Evolutionary conservation across 2,797 vertebrate genomes (phyloP).

Genomic region (Arrhamphus sclerolepis): DNA sequence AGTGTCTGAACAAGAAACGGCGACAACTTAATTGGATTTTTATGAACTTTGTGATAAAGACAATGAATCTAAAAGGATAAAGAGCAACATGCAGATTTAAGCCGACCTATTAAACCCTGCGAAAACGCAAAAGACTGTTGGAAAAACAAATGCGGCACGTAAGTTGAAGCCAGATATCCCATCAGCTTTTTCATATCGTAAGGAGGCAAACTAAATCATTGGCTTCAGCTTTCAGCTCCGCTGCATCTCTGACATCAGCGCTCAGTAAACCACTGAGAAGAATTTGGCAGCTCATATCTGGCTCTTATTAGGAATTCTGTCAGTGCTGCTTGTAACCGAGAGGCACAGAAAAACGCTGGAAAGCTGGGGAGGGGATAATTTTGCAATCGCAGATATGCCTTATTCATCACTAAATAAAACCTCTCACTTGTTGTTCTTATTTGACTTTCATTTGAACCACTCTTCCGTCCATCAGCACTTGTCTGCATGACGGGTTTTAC

Average conservation of each 20-base stretch:
- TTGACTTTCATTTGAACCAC: slow-evolving; percentile 2
- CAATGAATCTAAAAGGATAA: slow-evolving; percentile 57
- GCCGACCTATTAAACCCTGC: slow-evolving; percentile 34
- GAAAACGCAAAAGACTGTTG: slow-evolving; percentile 19
- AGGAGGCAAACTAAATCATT: slow-evolving; percentile 50
- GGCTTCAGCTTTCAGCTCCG: slow-evolving; percentile 63
- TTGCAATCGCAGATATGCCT: slow-evolving; percentile 30
- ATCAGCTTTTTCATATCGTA: slow-evolving; percentile 2
- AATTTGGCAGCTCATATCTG: slow-evolving; percentile 72
- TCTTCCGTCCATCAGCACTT: neutral
- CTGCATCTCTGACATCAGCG: slow-evolving; percentile 70
- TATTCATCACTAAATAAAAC: slow-evolving; percentile 28
- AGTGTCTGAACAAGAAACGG: slow-evolving; percentile 44
- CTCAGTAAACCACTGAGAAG: slow-evolving; percentile 65
- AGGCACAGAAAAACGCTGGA: slow-evolving; percentile 17
- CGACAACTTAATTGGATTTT: slow-evolving; percentile 52
- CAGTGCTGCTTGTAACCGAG: slow-evolving; percentile 45
- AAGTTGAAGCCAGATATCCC: slow-evolving; percentile 37
- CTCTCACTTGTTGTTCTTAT: slow-evolving; percentile 6
- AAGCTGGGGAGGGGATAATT: slow-evolving; percentile 18
- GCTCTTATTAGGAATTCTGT: slow-evolving; percentile 72
- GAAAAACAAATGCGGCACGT: slow-evolving; percentile 33
- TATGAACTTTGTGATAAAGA: slow-evolving; percentile 58
- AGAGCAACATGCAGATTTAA: slow-evolving; percentile 14
- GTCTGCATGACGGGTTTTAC: neutral